Evolutionary conservation across 1,140 invertebrate genomes (phyloP).

Genomic region (Drosophila yakuba): DNA sequence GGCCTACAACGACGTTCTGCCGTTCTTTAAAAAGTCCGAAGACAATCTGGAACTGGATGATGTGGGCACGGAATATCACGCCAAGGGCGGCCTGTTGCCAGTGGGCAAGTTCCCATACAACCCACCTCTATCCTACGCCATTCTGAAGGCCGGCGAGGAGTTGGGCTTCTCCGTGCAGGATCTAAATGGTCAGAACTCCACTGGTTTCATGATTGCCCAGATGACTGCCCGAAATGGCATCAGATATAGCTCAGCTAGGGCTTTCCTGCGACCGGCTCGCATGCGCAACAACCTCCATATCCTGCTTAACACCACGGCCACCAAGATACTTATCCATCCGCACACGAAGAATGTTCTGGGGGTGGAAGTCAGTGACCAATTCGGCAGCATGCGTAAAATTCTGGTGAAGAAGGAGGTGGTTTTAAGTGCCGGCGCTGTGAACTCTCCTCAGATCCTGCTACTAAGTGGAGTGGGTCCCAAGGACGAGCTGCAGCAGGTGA

Average conservation of each 20-base stretch:
- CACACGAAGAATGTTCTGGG: constrained; percentile 86
- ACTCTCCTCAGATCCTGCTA: constrained; percentile 93
- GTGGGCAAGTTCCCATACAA: constrained; percentile 94
- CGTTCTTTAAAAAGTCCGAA: constrained; percentile 94
- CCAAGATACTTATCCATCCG: constrained; percentile 89
- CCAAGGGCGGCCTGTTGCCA: constrained; percentile 90
- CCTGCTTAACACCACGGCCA: constrained; percentile 90
- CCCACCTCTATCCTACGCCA: constrained; percentile 92
- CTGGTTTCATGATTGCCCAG: constrained; percentile 93
- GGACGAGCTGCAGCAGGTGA: constrained; percentile 88
- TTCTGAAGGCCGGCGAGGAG: constrained; percentile 93
- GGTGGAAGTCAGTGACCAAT: constrained; percentile 86
- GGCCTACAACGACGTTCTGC: constrained; percentile 95
- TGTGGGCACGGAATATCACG: constrained; percentile 92
- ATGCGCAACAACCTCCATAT: constrained; percentile 91
- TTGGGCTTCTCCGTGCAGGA: constrained; percentile 92
- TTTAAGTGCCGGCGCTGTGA: constrained; percentile 90
- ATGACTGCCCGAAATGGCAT: constrained; percentile 95
- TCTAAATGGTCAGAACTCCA: constrained; percentile 92
- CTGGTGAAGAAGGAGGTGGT: constrained; percentile 92
- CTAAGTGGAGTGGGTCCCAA: constrained; percentile 93
- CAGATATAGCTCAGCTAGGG: constrained; percentile 91
- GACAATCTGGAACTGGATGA: constrained; percentile 91
- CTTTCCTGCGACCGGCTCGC: constrained; percentile 92
- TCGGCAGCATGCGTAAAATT: constrained; percentile 87